phyloP scores from a whole-genome alignment of 2,888 invertebrate genomes.

The Campoletis raptor region DNA sequence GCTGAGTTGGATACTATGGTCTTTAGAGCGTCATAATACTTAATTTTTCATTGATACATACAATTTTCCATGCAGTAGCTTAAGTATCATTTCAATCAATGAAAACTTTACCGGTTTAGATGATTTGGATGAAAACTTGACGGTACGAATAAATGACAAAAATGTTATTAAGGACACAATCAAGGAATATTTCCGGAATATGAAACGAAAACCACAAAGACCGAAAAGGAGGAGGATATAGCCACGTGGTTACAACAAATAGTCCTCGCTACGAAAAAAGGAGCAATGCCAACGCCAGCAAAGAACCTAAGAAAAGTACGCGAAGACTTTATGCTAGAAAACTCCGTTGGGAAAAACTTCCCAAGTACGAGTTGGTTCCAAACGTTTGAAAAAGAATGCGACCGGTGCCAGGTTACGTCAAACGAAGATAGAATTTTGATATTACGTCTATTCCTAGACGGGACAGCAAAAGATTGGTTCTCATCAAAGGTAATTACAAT shows the following conservation, averaged over 20 bases:
- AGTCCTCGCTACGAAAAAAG: constrained; percentile 57
- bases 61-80: too few species aligned
- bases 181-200: too few species aligned
- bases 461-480: constrained; percentile 65
- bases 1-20: too few species aligned
- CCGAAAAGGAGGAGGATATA: constrained; percentile 58
- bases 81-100: too few species aligned
- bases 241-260: constrained; percentile 60
- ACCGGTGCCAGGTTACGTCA: constrained; percentile 57
- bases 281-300: constrained; percentile 17
- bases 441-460: constrained; percentile 58
- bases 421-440: constrained; percentile 63
- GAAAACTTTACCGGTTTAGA: too few species aligned
- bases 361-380: constrained; percentile 60
- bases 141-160: too few species aligned
- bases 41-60: too few species aligned
- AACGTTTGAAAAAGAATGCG: constrained; percentile 66
- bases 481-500: constrained; percentile 64
- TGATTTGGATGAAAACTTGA: too few species aligned
- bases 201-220: constrained; percentile 46
- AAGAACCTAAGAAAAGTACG: constrained; percentile 60
- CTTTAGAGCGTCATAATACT: too few species aligned
- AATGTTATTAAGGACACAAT: too few species aligned
- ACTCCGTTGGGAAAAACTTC: constrained; percentile 61
- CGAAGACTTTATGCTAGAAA: constrained; percentile 60